A percentile compares a stretch with the other conserved stretches of the same genome.
These are phyloP conservation scores for Tiliqua scincoides DNA, from an alignment of 2,113 vertebrate genomes.

Conservation along the genomic window DNA sequence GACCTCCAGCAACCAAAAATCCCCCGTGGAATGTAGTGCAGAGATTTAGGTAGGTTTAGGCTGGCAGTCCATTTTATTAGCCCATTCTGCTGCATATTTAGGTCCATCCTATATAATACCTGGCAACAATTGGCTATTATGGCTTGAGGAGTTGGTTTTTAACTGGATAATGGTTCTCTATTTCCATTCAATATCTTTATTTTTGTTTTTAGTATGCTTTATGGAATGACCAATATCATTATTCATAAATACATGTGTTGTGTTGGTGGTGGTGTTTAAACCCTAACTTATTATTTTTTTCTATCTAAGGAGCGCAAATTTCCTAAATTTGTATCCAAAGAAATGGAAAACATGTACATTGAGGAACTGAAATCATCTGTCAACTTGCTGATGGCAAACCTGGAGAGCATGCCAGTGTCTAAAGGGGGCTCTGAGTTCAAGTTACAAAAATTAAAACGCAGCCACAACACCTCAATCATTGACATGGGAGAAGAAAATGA, in stretches of 20 bases:
- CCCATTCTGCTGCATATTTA: neutral
- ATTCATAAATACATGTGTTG: neutral
- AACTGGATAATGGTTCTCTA: neutral
- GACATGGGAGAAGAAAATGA: conserved; percentile 99
- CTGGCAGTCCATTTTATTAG: no score
- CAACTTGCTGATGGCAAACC: conserved; percentile 97
- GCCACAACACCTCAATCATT: conserved; percentile 97
- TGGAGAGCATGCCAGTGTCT: conserved; percentile 99
- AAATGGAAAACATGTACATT: conserved; percentile 98
- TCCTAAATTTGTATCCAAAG: conserved; percentile 92
- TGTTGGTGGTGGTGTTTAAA: neutral
- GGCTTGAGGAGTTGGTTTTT: neutral
- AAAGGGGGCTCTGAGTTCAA: conserved; percentile 97
- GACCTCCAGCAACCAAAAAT: no score
- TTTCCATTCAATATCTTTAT: neutral
- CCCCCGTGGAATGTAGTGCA: no score
- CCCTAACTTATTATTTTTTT: conserved; percentile 12
- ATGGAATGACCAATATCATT: neutral
- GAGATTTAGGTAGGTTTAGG: no score
- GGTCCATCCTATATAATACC: neutral
- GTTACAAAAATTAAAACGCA: conserved; percentile 96
- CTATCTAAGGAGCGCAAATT: conserved; percentile 89
- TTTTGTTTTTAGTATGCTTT: neutral
- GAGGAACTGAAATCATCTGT: conserved; percentile 97
- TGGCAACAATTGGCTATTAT: neutral